Conservation (phyloP, 2,113 vertebrate genomes). For the Lasiurus cinereus region DNA sequence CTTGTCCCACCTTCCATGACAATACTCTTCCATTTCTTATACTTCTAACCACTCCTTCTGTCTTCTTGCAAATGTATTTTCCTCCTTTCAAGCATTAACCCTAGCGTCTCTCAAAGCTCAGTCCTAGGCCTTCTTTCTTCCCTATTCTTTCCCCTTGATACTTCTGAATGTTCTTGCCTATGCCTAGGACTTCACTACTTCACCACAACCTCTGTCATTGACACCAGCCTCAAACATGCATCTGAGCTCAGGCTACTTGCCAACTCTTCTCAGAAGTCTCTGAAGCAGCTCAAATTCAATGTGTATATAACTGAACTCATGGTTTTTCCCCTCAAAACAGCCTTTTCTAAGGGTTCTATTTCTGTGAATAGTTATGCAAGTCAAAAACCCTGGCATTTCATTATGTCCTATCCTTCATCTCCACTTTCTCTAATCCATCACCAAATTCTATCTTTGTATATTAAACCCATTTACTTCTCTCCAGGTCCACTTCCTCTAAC, state of each 20-base stretch:
- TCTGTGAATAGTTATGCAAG: background rate
- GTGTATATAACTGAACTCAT: background rate
- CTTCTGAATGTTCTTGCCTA: background rate
- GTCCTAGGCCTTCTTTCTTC: background rate
- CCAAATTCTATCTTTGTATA: background rate
- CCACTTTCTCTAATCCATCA: background rate
- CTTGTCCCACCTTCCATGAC: background rate
- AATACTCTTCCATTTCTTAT: background rate
- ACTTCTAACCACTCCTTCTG: background rate
- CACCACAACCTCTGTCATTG: background rate
- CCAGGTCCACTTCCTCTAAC: background rate
- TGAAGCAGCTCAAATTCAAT: background rate
- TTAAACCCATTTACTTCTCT: background rate
- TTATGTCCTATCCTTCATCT: background rate
- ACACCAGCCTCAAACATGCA: background rate
- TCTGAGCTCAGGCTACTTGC: background rate
- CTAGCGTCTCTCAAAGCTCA: background rate
- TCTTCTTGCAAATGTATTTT: background rate
- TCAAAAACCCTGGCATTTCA: background rate
- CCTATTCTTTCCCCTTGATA: background rate
- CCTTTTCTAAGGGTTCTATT: background rate
- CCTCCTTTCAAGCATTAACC: background rate
- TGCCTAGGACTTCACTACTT: background rate
- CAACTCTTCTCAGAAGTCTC: slow-evolving; percentile 7
- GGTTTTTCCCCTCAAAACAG: background rate